Evolutionary conservation across 2,888 invertebrate genomes (phyloP), one percentile per base, ranked within the genome.

Genomic region (Brenthis hecate): DNA sequence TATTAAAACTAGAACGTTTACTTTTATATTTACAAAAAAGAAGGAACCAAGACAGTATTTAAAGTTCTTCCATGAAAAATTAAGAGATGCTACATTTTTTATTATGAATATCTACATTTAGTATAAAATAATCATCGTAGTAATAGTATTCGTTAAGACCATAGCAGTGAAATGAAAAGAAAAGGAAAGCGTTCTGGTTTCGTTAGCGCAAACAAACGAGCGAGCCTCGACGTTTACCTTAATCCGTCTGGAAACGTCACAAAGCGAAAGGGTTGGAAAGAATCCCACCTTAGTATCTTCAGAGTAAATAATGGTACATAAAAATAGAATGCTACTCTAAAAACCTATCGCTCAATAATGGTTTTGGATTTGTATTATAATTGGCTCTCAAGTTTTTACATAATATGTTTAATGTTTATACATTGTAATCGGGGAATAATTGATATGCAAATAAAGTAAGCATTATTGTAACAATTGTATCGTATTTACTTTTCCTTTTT

Each of bases 141-240:
- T 60, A 60, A 54, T 55, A 50, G 19, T 60, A 48, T 16, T 61
- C 50, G 48, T 66, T 61, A 66, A 55, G 23, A 62, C 51, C 60
- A 32, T 58, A 36, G 51, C 47, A 63, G 19, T 53, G 32, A 65
- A 51, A 66, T 61, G 23, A 54, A 67, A 68, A 69, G 55, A 62
- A 66, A 61, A 66, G 58, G 36, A 54, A 65, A 66, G 66, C 72
- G 62, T 70, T 70, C 67, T 62, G 72, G 66, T 68, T 70, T 72
- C 66, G 48, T 72, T 65, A 70, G 54, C 70, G 36, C 60, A 66
- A 70, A 72, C 68, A 72, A 72, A 67, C 64, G 72, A 68, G 28
- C 58, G 50, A 47, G 62, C 68, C 70, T 66, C 63, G 56, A 19
- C 72, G 63, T 66, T 63, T 66, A 70, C 63, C 69, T 66, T 57